Base-by-base conservation (phyloP, 2,797 vertebrate species). In the Acrossocheilus wenchowensis region DNA sequence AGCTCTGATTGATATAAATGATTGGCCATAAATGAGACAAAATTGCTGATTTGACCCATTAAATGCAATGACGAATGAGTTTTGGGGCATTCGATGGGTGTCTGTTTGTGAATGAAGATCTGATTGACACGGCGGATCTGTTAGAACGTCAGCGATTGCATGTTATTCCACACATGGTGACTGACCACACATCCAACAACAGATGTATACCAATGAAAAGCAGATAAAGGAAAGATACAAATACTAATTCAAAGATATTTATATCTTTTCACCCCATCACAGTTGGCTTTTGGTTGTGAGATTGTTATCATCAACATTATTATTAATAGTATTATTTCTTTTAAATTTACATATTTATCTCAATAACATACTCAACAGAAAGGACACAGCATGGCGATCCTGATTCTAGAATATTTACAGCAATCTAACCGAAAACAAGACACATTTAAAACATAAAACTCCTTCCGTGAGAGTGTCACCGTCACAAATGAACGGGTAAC, bases 321-420 rank as follows among this genome's bases (percentile, higher is more conserved):
- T 80, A 69, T 84, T 41, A 48, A 52, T 64, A 12, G 68, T 71
- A 10, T 62, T 78, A 60, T 90, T 88, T 87, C 90, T 93, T 91
- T 87, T 90, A 90, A 92, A 93, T 94, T 78, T 94, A 95, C 94
- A 95, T 94, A 92, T 91, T 93, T 54, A 92, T 94, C 91, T 94
- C 79, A 90, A 93, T 93, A 95, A 95, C 94, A 94, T 95, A 95
- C 93, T 94, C 88, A 93, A 95, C 93, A 93, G 93, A 95, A 95
- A 95, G 90, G 93, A 95, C 94, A 96, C 94, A 91, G 91, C 92
- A 95, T 94, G 92, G 93, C 90, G 90, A 93, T 87, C 81, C 93
- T 92, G 90, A 93, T 91, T 94, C 85, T 90, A 90, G 84, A 93
- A 81, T 95, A 94, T 95, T 94, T 95, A 96, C 95, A 95, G 82